These are phyloP conservation scores for Cephalophus harveyi DNA, from an alignment of 2,113 vertebrate genomes.

Conservation along the genomic window DNA sequence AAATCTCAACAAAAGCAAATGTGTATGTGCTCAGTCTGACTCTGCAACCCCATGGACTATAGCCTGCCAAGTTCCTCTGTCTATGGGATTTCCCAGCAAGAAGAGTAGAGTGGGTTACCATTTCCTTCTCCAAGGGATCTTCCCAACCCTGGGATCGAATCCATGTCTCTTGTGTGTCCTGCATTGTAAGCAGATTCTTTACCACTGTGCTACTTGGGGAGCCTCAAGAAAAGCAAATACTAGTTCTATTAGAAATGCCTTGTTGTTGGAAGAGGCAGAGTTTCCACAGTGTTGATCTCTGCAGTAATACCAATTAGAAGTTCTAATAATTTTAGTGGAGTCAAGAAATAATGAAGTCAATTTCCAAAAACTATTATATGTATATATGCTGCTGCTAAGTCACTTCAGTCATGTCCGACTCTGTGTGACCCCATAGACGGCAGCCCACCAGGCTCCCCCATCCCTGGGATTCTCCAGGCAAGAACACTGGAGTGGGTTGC, in stretches of 20 bases:
- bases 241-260: background rate
- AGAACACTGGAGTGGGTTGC: too few relatives aligned
- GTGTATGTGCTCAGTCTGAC: background rate
- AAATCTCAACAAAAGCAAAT: background rate
- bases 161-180: background rate
- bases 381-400: background rate
- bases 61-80: background rate
- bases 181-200: background rate
- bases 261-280: background rate
- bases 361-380: background rate
- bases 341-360: background rate
- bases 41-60: background rate
- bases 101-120: background rate
- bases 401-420: too few relatives aligned
- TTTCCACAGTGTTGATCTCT: background rate
- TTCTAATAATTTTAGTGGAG: background rate
- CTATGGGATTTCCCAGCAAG: background rate
- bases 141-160: background rate
- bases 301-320: background rate
- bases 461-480: too few relatives aligned
- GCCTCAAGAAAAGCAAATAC: background rate
- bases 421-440: too few relatives aligned
- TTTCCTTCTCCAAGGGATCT: background rate
- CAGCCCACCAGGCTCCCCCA: too few relatives aligned
- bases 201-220: background rate